Evolutionary conservation across 2,888 invertebrate species (phyloP).

Genomic region (Zaprionus bogoriensis): DNA sequence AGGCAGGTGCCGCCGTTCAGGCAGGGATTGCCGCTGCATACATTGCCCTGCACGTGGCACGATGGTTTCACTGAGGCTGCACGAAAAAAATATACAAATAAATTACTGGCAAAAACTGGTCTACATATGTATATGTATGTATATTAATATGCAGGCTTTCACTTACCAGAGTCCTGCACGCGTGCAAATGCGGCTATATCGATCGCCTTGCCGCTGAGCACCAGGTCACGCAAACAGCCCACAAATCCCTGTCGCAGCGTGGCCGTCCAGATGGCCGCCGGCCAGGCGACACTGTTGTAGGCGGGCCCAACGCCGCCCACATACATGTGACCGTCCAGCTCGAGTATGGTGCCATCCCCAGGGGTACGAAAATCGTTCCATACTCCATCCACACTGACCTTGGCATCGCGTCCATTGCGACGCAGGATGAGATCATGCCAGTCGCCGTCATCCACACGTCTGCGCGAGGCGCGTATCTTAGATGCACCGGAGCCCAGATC

Average conservation of each 20-base stretch:
- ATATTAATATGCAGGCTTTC: too few relatives aligned
- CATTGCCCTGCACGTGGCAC: constrained; percentile 91
- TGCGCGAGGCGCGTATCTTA: constrained; percentile 91
- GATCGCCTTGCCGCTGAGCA: constrained; percentile 93
- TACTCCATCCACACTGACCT: constrained; percentile 94
- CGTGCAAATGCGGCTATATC: constrained; percentile 94
- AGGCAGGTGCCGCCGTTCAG: constrained; percentile 93
- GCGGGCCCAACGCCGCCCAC: constrained; percentile 94
- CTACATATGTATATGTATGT: too few relatives aligned
- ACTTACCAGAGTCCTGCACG: constrained; percentile 93
- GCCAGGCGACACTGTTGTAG: constrained; percentile 90
- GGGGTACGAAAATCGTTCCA: constrained; percentile 94
- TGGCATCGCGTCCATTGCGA: constrained; percentile 91
- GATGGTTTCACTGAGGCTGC: constrained; percentile 94
- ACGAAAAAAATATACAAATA: too few relatives aligned
- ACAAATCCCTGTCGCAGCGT: constrained; percentile 95
- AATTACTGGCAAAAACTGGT: neutral
- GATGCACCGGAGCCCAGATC: constrained; percentile 96
- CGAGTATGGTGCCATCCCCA: constrained; percentile 94
- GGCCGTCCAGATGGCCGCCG: constrained; percentile 95
- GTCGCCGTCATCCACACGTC: constrained; percentile 93
- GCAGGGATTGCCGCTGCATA: constrained; percentile 93
- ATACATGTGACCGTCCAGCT: constrained; percentile 93
- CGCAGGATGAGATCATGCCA: constrained; percentile 96
- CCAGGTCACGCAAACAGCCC: constrained; percentile 95